Evolutionary conservation across 2,888 invertebrate genomes (phyloP), one percentile per base, ranked within the genome.

Genomic region (Diarsia mendica): DNA sequence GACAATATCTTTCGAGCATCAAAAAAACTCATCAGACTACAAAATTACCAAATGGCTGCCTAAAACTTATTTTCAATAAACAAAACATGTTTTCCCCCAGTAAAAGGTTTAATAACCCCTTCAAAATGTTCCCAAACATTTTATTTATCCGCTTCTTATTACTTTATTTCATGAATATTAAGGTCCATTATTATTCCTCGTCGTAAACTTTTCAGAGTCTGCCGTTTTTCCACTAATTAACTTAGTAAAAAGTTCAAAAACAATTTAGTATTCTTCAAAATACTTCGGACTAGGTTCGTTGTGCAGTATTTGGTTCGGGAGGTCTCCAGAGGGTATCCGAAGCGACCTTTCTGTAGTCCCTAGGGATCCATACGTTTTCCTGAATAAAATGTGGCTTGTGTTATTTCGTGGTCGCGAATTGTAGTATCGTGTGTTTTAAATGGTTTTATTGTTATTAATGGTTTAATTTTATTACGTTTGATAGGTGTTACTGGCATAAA

Each of bases 221-320:
- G 1, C 28, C n/a, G 46, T 71, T 73, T 82, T 71, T 63, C 28
- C 28, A 33, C n/a, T 74, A 69, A 82, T 82, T 82, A 74, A 74
- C 39, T 82, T 69, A 39, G n/a, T 18, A 13, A n/a, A 48, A 66
- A 75, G 65, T 79, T 84, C n/a, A 60, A 61, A 69, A 80, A 76
- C 71, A 86, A 74, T 83, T 75, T 58, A 44, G 66, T 79, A 83
- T 84, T 83, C 75, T 84, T 84, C 39, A 73, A 71, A 82, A 82
- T 64, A 71, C 64, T 68, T 63, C 23, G 6, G 33, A 46, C 61
- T 61, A 70, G 66, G 68, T 60, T 69, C 33, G 49, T 77, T 71
- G 58, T 75, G 46, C 55, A 64, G 61, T 84, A 72, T 84, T 84
- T 75, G 74, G 81, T 72, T 77, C 28, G 23, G 28, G 33, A 39